Evolutionary conservation across 2,888 invertebrate species (phyloP).

Genomic region (Drosophila imparisetae): DNA sequence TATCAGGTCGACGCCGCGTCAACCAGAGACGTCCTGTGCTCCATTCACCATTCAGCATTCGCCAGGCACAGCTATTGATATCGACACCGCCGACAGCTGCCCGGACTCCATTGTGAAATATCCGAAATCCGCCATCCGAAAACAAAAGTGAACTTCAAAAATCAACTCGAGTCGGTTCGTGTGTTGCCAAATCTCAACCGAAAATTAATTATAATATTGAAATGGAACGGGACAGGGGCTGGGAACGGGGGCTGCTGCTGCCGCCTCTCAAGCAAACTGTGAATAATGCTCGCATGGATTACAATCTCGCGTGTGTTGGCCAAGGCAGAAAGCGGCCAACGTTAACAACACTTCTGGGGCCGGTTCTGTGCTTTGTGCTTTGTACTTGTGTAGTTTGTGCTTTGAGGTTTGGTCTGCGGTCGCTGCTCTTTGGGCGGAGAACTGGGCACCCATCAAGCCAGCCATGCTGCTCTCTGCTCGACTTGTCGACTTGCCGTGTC

Average conservation of each 20-base stretch:
- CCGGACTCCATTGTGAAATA: background rate
- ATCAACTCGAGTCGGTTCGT: constrained; percentile 59
- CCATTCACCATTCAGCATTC: constrained; percentile 73
- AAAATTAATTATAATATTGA: constrained; percentile 62
- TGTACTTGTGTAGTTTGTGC: constrained; percentile 19
- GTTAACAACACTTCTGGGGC: constrained; percentile 47
- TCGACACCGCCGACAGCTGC: constrained; percentile 56
- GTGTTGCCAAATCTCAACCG: constrained; percentile 46
- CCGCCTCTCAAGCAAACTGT: constrained; percentile 12
- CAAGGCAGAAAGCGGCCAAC: constrained; percentile 27
- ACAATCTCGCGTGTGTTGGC: constrained; percentile 68
- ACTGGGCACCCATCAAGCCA: constrained; percentile 16
- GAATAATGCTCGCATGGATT: constrained; percentile 39
- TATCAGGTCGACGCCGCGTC: constrained; percentile 82
- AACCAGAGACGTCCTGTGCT: constrained; percentile 79
- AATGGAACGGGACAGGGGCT: constrained; percentile 20
- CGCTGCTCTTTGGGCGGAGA: constrained; percentile 18
- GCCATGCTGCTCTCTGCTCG: constrained; percentile 1
- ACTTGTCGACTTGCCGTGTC: background rate
- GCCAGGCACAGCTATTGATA: constrained; percentile 79
- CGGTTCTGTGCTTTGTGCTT: constrained; percentile 23
- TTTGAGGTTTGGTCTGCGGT: constrained; percentile 36
- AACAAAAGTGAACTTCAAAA: constrained; percentile 12
- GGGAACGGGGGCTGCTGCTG: background rate
- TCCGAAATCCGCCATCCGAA: constrained; percentile 2